Base-by-base conservation (phyloP, 2,797 vertebrate genomes). In the Macropodus opercularis region DNA sequence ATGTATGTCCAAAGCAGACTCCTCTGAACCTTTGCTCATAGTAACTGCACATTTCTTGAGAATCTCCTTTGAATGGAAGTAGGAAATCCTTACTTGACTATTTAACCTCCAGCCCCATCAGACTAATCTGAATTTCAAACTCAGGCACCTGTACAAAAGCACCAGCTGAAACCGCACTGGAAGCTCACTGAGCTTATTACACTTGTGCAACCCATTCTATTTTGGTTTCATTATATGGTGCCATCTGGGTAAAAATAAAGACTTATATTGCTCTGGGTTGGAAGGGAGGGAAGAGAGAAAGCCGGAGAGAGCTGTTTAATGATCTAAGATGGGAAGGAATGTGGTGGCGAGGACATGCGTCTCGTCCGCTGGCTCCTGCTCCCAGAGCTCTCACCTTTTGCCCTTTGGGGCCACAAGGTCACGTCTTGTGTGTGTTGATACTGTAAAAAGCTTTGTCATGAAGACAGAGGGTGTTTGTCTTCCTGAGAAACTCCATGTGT, bases 321-420 rank as follows among this genome's bases (percentile, higher is more conserved):
- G 84, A 87, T 89, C 87, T 91, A 90, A 91, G 88, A 86, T 63
- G 80, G 85, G 87, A 88, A 86, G 86, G 91, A 91, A 92, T 92
- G 89, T 27, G 38, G 72, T 19, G 75, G 77, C 69, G 72, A 80
- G 72, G 82, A 83, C 85, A 77, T 75, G 49, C 54, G 62, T 88
- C 82, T 85, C 38, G 72, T 69, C 83, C 88, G 81, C 77, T 27
- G 78, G 68, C 75, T 81, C 83, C 75, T 38, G 62, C 74, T 89
- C 79, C 79, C 87, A 72, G 75, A 86, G 64, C 66, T 8, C 71
- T 87, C 80, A 90, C 89, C 91, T 89, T 86, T 83, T 84, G 77
- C 79, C 87, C 86, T 1, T 0, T 3, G 48, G 73, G 79, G 80
- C 77, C 78, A 71, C 56, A 71, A 77, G 88, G 88, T 82, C 72